Conservation (phyloP, 2,888 invertebrate species). For the Cistogaster globosa region DNA sequence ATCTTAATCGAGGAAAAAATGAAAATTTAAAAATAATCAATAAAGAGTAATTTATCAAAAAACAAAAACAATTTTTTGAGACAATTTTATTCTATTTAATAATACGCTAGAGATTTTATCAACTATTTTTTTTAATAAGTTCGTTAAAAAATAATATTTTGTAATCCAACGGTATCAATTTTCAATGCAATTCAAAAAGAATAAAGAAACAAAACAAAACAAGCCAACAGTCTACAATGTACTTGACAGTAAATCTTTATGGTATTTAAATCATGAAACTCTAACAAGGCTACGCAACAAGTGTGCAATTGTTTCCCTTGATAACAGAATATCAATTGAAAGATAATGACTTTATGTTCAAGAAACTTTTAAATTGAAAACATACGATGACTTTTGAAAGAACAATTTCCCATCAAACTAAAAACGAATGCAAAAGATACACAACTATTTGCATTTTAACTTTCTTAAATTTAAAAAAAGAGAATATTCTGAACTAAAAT, state of each 20-base stretch:
- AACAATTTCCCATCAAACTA: slow-evolving; percentile 4
- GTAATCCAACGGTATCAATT: not conserved
- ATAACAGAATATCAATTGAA: slow-evolving; percentile 43
- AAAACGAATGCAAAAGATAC: not conserved
- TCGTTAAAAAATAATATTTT: too few relatives aligned
- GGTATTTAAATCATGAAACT: not conserved
- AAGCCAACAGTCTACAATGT: not conserved
- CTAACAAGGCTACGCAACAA: not conserved
- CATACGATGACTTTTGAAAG: slow-evolving; percentile 15
- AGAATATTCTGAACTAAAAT: too few relatives aligned
- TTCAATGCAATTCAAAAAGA: not conserved
- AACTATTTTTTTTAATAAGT: too few relatives aligned
- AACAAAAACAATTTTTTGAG: too few relatives aligned
- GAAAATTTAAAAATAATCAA: too few relatives aligned
- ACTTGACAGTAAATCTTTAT: not conserved
- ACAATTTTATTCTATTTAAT: too few relatives aligned
- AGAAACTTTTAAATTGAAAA: slow-evolving; percentile 23
- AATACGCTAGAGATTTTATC: too few relatives aligned
- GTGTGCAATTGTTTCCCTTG: slow-evolving; percentile 18
- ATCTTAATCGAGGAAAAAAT: too few relatives aligned
- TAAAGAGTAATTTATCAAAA: too few relatives aligned
- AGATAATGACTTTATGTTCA: slow-evolving; percentile 48
- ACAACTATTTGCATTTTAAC: too few relatives aligned
- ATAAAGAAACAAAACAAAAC: too few relatives aligned
- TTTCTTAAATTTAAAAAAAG: too few relatives aligned